Evolutionary conservation across 1,140 invertebrate species (phyloP).

Genomic region (Mycetomoellerius zeteki): DNA sequence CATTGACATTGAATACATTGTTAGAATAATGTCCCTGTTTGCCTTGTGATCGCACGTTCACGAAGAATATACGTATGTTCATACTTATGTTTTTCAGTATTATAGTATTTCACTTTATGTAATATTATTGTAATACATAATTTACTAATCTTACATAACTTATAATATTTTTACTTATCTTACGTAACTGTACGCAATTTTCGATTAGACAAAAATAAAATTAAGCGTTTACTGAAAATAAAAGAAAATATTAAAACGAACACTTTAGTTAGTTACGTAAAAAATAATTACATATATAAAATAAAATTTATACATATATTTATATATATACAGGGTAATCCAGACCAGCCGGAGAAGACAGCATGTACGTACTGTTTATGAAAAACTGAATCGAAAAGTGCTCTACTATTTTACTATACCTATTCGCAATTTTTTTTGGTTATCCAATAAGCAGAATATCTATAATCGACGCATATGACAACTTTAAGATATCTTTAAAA

Average conservation of each 20-base stretch:
- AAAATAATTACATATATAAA: not conserved
- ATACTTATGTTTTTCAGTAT: not conserved
- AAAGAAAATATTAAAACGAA: not conserved
- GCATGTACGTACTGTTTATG: too few relatives aligned
- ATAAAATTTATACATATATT: too few relatives aligned
- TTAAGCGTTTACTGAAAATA: not conserved
- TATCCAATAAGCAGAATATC: too few relatives aligned
- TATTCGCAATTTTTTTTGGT: too few relatives aligned
- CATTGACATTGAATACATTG: slow-evolving; percentile 57
- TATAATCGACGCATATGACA: too few relatives aligned
- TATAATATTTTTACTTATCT: not conserved
- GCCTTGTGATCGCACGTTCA: not conserved
- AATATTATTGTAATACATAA: not conserved
- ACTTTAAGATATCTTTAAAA: too few relatives aligned
- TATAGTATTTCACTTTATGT: not conserved
- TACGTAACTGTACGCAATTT: not conserved
- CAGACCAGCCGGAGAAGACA: too few relatives aligned
- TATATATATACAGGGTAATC: too few relatives aligned
- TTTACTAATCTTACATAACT: not conserved
- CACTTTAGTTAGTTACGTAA: not conserved
- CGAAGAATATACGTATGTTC: not conserved
- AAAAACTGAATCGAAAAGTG: too few relatives aligned
- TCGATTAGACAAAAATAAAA: not conserved
- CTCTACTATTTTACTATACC: too few relatives aligned
- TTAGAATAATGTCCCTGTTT: slow-evolving; percentile 29